Percentiles rank a stretch among this genome's conserved stretches.
Evolutionary conservation across 2,888 invertebrate species (phyloP).

Genomic region (Nymphalis polychloros): DNA sequence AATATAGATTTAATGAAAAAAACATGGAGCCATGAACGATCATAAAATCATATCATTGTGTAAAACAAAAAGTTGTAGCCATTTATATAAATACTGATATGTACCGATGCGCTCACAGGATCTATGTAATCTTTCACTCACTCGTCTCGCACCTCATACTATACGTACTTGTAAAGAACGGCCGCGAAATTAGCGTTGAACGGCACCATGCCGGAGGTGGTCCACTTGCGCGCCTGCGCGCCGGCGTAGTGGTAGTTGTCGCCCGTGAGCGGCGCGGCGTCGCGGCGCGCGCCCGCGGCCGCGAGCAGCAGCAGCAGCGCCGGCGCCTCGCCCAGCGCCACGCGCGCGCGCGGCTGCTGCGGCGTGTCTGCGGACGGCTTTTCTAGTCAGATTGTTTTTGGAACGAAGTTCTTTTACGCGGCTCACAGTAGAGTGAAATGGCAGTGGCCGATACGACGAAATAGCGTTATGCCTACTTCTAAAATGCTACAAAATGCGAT

Average conservation of each 20-base stretch:
- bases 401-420: too few relatives aligned
- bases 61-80: too few relatives aligned
- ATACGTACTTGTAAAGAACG: constrained; percentile 85
- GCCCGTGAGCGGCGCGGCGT: constrained; percentile 82
- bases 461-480: too few relatives aligned
- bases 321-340: constrained; percentile 85
- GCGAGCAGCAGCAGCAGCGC: constrained; percentile 83
- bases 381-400: too few relatives aligned
- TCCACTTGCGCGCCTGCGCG: constrained; percentile 83
- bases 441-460: too few relatives aligned
- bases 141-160: too few relatives aligned
- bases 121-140: too few relatives aligned
- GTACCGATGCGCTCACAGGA: too few relatives aligned
- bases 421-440: too few relatives aligned
- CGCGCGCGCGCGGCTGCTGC: constrained; percentile 82
- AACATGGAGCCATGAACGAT: too few relatives aligned
- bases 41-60: background rate
- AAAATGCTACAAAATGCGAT: too few relatives aligned
- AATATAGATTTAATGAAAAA: too few relatives aligned
- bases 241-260: constrained; percentile 82
- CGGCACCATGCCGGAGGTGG: constrained; percentile 85
- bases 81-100: background rate
- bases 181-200: constrained; percentile 89
- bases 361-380: constrained; percentile 53
- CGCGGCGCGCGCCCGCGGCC: constrained; percentile 84